phyloP scores from a whole-genome alignment of 1,140 invertebrate species.

The Heliconius congener region DNA sequence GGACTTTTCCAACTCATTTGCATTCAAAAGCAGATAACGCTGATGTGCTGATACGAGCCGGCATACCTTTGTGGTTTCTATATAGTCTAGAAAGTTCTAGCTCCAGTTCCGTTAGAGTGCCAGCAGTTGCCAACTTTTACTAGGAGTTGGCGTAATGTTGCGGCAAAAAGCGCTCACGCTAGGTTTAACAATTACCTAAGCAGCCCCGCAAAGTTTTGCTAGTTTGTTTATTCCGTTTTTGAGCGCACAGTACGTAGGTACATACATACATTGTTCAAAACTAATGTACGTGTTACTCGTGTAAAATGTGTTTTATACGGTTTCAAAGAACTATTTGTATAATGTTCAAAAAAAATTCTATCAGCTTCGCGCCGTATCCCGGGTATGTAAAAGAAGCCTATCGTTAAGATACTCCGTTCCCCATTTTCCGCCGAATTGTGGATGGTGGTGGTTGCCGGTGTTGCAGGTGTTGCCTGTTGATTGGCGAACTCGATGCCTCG shows the following conservation, averaged over 20 bases:
- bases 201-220: conserved; percentile 60
- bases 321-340: background rate
- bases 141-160: conserved; percentile 74
- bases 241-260: conserved; percentile 41
- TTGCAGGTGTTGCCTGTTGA: no score
- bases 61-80: conserved; percentile 75
- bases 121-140: conserved; percentile 70
- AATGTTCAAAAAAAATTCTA: background rate
- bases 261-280: conserved; percentile 49
- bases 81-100: conserved; percentile 77
- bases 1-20: conserved; percentile 80
- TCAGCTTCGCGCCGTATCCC: no score
- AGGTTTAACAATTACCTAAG: conserved; percentile 80
- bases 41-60: conserved; percentile 69
- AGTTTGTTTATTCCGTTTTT: conserved; percentile 69
- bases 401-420: no score
- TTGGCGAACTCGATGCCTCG: no score
- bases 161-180: conserved; percentile 75
- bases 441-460: no score
- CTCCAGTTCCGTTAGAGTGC: conserved; percentile 65
- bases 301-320: conserved; percentile 1
- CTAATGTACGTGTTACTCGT: conserved; percentile 17
- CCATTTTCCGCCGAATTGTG: no score
- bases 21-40: conserved; percentile 79
- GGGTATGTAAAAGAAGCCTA: no score